phyloP scores from a whole-genome alignment of 2,888 invertebrate species.

The Lamproptera curius region DNA sequence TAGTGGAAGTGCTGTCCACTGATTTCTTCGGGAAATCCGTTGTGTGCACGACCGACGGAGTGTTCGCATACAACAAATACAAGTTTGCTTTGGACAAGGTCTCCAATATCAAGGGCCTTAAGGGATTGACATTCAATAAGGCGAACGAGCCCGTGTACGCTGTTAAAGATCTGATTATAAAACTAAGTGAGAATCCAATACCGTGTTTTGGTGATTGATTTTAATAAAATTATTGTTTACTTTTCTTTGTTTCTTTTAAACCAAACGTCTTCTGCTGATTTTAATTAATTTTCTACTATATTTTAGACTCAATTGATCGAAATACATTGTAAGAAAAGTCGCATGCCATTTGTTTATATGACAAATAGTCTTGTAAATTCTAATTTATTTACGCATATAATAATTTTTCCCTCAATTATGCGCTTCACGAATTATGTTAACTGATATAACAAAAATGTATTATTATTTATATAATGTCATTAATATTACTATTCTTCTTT shows the following conservation, averaged over 20 bases:
- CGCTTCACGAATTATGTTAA: too few species aligned
- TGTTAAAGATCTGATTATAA: slow-evolving; percentile 50
- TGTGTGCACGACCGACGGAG: slow-evolving; percentile 46
- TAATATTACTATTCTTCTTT: too few species aligned
- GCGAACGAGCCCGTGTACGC: slow-evolving; percentile 54
- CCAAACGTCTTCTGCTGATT: not conserved
- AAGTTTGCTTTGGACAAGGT: slow-evolving; percentile 59
- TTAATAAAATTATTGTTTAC: not conserved
- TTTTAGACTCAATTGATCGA: not conserved
- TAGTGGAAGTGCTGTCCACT: slow-evolving; percentile 41
- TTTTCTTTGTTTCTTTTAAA: not conserved
- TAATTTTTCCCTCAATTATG: too few species aligned
- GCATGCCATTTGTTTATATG: too few species aligned
- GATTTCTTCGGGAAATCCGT: slow-evolving; percentile 47
- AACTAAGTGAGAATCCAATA: slow-evolving; percentile 40
- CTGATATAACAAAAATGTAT: too few species aligned
- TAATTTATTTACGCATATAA: too few species aligned
- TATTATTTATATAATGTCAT: too few species aligned
- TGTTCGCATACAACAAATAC: slow-evolving; percentile 60
- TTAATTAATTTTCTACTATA: not conserved
- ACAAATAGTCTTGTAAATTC: too few species aligned
- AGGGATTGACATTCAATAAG: slow-evolving; percentile 49
- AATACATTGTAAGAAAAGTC: too few species aligned
- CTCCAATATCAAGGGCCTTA: slow-evolving; percentile 45
- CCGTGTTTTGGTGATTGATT: slow-evolving; percentile 42